phyloP scores from a whole-genome alignment of 2,888 invertebrate species.

The Megaustenia siamemsis region DNA sequence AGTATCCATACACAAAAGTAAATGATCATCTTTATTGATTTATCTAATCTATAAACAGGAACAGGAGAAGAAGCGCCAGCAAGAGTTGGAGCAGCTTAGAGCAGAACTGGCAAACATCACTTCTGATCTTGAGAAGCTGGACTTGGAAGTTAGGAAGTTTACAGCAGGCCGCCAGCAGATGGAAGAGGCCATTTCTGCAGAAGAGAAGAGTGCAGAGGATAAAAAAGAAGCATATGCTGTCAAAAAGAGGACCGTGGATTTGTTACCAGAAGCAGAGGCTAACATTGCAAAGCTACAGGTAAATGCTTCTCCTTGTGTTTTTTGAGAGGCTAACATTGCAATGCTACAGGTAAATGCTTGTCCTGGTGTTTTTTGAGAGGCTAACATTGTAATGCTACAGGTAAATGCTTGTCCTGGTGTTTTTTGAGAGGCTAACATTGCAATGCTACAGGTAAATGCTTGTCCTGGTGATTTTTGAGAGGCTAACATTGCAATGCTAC shows the following conservation, averaged over 20 bases:
- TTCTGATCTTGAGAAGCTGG: conserved; percentile 72
- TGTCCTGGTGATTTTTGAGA: no score
- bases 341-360: no score
- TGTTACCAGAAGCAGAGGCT: conserved; percentile 84
- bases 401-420: no score
- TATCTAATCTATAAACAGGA: conserved; percentile 65
- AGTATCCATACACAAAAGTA: no score
- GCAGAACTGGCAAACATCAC: conserved; percentile 72
- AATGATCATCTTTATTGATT: neutral
- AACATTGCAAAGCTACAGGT: conserved; percentile 80
- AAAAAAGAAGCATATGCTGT: conserved; percentile 77
- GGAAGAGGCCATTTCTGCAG: conserved; percentile 78
- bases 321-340: no score
- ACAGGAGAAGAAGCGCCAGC: conserved; percentile 75
- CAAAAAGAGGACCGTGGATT: conserved; percentile 83
- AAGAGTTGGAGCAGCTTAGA: conserved; percentile 74
- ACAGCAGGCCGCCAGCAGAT: conserved; percentile 75
- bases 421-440: no score
- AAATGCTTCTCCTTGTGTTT: no score
- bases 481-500: no score
- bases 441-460: no score
- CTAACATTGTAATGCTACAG: no score
- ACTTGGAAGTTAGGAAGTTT: conserved; percentile 75
- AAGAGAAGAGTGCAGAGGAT: conserved; percentile 78
- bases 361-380: no score